phyloP scores from a whole-genome alignment of 1,140 invertebrate genomes.

The Eriosoma lanigerum region DNA sequence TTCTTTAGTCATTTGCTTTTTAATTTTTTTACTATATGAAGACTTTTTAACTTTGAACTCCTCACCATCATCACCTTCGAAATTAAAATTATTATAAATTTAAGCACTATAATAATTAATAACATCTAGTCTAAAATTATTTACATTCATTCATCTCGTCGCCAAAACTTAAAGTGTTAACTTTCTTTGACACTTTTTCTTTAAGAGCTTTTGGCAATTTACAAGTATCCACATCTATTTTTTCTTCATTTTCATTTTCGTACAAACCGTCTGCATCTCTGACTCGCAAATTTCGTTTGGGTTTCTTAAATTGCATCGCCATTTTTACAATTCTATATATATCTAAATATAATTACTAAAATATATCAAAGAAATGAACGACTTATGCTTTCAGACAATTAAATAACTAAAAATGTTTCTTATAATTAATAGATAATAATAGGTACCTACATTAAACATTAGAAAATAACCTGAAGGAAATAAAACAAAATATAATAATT shows the following conservation, averaged over 20 bases:
- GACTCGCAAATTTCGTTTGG: slow-evolving; percentile 79
- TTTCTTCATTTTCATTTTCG: slow-evolving; percentile 64
- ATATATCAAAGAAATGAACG: not conserved
- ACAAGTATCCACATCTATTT: slow-evolving; percentile 60
- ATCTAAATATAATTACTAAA: no score
- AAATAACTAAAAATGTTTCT: not conserved
- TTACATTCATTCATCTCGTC: slow-evolving; percentile 72
- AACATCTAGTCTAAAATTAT: slow-evolving; percentile 29
- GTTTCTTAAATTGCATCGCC: slow-evolving; percentile 73
- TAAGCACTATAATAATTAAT: not conserved
- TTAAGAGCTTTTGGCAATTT: slow-evolving; percentile 59
- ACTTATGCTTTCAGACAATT: not conserved
- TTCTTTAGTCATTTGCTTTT: slow-evolving; percentile 79
- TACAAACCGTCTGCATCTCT: slow-evolving; percentile 74
- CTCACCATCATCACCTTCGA: slow-evolving; percentile 76
- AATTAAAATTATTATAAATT: slow-evolving; percentile 38
- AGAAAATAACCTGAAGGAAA: no score
- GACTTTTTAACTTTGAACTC: slow-evolving; percentile 94
- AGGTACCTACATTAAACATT: not conserved
- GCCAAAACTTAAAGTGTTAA: slow-evolving; percentile 79
- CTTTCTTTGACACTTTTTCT: slow-evolving; percentile 62
- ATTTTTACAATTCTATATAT: not conserved
- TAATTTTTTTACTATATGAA: slow-evolving; percentile 85
- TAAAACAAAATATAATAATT: no score
- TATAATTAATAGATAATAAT: not conserved